Base-by-base conservation (phyloP, 2,888 invertebrate species). In the Synanthedon vespiformis region DNA sequence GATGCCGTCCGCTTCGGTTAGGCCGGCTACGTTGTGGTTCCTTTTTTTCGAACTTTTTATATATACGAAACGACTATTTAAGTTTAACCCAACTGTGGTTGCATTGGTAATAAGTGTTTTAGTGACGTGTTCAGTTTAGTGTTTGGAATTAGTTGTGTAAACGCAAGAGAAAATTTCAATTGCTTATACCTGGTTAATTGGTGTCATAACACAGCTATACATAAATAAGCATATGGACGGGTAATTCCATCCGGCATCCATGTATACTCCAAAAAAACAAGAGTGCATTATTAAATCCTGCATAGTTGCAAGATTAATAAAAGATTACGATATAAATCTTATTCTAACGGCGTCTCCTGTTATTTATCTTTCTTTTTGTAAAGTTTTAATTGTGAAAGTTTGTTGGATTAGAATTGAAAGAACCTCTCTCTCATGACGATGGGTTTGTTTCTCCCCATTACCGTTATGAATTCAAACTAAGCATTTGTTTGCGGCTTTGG, bases 11-110 rank as follows among this genome's bases (percentile, higher is more conserved):
- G 68, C 70, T 69, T 61, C 66, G 69, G 67, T 70, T 74, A 69
- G 66, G 66, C 64, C 51, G 44, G 55, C 52, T 41, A 53, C 54
- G 44, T 13, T 10, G 34, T 34, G 55, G 52, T 57, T 60, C 67
- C 68, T 70, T 71, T 68, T n/a, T 71, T 77, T 73, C 75, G 74
- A 77, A 80, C 72, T 77, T 76, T 76, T 73, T 69, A 60, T 61
- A 64, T 65, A 66, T 74, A 70, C 69, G 69, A 73, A 76, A 75
- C 68, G 68, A 74, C 71, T 65, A 69, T 70, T 74, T 65, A 62
- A 52, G 13, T 44, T 44, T 64, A 57, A 58, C 68, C 61, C 57
- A 67, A 51, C 61, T 57, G 77, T 80, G 74, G 76, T 22, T 83
- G 76, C 68, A 76, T 72, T 65, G 49, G 22, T 49, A 18, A 27